phyloP scores from a whole-genome alignment of 1,140 invertebrate genomes.

The Phthorimaea operculella region DNA sequence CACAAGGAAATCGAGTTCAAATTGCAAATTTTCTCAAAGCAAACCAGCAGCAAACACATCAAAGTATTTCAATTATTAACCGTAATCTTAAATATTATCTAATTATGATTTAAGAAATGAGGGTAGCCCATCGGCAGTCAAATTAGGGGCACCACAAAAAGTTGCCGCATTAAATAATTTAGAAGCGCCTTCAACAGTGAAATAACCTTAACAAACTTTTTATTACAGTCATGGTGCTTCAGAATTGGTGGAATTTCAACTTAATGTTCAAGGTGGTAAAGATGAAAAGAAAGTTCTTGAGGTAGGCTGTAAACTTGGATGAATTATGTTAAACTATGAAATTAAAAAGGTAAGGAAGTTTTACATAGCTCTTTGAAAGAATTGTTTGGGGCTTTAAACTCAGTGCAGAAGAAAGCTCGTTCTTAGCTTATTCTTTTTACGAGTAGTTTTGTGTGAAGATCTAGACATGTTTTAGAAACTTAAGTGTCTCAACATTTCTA shows the following conservation, averaged over 20 bases:
- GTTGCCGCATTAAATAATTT: conserved; percentile 3
- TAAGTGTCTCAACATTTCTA: no score
- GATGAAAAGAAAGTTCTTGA: neutral
- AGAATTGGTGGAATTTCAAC: neutral
- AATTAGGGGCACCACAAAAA: conserved; percentile 4
- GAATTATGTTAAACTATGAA: conserved; percentile 14
- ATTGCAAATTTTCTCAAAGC: no score
- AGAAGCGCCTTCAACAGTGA: neutral
- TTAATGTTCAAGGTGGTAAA: neutral
- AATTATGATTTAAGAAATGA: conserved; percentile 5
- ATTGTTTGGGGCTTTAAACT: no score
- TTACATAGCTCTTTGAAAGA: neutral
- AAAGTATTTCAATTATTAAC: neutral
- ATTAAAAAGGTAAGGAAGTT: conserved; percentile 18
- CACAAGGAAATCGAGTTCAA: no score
- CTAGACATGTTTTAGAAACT: no score
- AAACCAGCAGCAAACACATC: no score
- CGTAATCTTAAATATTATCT: conserved; percentile 4
- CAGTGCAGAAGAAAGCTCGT: no score
- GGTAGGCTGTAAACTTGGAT: neutral
- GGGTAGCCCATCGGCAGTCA: neutral
- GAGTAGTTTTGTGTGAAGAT: no score
- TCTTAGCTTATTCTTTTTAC: no score
- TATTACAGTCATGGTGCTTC: neutral
- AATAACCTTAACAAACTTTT: neutral